phyloP scores from a whole-genome alignment of 2,113 vertebrate genomes.

The Fulica atra region DNA sequence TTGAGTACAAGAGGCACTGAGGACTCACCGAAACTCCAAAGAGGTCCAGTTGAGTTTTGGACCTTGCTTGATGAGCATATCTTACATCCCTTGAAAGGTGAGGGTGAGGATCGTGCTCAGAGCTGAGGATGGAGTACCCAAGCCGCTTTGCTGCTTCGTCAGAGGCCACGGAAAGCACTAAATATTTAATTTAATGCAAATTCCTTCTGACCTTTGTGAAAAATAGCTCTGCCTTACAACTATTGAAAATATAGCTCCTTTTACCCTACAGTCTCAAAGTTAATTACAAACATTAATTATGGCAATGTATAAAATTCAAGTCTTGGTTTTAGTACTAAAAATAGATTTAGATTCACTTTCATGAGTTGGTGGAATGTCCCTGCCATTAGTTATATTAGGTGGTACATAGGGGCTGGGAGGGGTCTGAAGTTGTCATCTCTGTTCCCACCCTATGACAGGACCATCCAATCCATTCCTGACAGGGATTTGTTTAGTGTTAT shows the following conservation, averaged over 20 bases:
- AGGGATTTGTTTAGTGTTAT: not conserved
- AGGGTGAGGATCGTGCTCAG: not conserved
- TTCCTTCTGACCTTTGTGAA: not conserved
- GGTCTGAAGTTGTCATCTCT: not conserved
- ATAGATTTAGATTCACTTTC: not conserved
- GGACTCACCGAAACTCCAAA: not conserved
- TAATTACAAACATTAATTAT: constrained; percentile 23
- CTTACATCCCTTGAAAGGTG: not conserved
- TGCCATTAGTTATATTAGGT: not conserved
- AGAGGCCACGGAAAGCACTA: not conserved
- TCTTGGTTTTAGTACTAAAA: not conserved
- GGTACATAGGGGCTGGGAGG: not conserved
- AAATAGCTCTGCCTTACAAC: not conserved
- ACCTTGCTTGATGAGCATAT: not conserved
- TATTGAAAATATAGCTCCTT: not conserved
- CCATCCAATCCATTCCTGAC: not conserved
- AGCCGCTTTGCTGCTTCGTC: not conserved
- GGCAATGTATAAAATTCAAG: not conserved
- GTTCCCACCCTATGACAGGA: not conserved
- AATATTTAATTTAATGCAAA: constrained; percentile 12
- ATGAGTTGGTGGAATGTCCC: not conserved
- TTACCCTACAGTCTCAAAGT: not conserved
- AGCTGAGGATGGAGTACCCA: not conserved
- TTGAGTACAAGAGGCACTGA: not conserved
- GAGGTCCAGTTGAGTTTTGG: not conserved